These are phyloP conservation scores for Leistus spinibarbis DNA, from an alignment of 2,888 invertebrate genomes.

Conservation along the genomic window DNA sequence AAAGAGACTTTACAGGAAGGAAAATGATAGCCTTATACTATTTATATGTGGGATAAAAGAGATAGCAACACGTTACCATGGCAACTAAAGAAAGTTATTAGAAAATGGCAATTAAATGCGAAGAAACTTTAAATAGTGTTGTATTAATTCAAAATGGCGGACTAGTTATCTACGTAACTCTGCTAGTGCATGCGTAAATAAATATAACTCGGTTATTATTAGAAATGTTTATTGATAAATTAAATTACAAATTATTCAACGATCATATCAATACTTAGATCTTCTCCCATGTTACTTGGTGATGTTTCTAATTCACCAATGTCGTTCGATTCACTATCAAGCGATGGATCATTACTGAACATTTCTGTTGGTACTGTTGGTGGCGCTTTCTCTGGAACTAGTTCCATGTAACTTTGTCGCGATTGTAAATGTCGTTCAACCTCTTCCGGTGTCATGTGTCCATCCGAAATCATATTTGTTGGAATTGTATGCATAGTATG, in stretches of 20 bases:
- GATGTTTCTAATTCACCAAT: constrained; percentile 78
- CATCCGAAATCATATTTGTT: constrained; percentile 69
- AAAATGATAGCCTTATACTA: no score
- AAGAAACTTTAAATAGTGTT: no score
- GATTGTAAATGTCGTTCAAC: constrained; percentile 89
- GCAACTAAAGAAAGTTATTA: no score
- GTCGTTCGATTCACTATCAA: constrained; percentile 87
- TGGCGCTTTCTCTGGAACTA: constrained; percentile 84
- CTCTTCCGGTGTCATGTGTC: constrained; percentile 90
- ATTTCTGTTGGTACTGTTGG: constrained; percentile 91
- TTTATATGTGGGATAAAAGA: no score
- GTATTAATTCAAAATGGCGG: background rate
- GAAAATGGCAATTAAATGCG: no score
- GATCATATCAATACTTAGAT: constrained; percentile 73
- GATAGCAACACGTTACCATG: no score
- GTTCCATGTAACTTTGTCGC: constrained; percentile 77
- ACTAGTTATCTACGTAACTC: background rate
- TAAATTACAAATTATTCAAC: constrained; percentile 54
- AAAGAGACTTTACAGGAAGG: no score
- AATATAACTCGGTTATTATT: background rate
- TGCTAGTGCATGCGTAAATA: background rate
- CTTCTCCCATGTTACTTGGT: constrained; percentile 80
- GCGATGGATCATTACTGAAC: constrained; percentile 92
- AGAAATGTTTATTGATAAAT: background rate
- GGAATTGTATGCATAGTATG: constrained; percentile 60